phyloP scores from a whole-genome alignment of 2,797 vertebrate genomes.

The Delichon dasypus region DNA sequence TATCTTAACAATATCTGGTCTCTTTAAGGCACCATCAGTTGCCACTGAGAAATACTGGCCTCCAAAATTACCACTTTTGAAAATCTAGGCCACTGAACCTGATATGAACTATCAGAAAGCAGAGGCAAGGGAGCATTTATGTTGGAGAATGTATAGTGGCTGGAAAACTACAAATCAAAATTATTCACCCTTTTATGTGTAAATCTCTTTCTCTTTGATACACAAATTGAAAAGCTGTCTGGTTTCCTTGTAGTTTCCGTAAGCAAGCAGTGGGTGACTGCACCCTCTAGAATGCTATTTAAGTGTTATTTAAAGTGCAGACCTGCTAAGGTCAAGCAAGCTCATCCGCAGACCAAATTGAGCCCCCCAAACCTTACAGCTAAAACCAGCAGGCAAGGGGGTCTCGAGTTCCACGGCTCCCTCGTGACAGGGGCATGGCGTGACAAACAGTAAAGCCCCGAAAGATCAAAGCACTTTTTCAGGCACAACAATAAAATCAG shows the following conservation, averaged over 20 bases:
- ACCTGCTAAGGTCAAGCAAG: slow-evolving; percentile 22
- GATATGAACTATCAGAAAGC: slow-evolving; percentile 32
- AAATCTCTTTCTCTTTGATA: slow-evolving; percentile 57
- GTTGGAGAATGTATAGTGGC: background rate
- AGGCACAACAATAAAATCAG: background rate
- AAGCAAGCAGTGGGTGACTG: background rate
- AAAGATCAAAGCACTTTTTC: slow-evolving; percentile 7
- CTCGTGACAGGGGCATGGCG: accelerated
- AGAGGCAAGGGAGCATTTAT: slow-evolving; percentile 31
- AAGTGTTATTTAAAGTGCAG: slow-evolving; percentile 37
- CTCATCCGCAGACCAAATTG: slow-evolving; percentile 35
- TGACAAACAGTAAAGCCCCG: background rate
- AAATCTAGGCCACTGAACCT: slow-evolving; percentile 36
- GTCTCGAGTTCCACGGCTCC: background rate
- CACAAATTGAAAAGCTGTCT: slow-evolving; percentile 67
- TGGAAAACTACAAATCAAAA: slow-evolving; percentile 62
- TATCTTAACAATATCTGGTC: background rate
- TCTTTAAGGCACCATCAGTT: background rate
- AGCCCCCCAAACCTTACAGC: background rate
- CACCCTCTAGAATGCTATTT: slow-evolving; percentile 35
- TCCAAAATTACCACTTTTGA: background rate
- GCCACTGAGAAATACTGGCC: background rate
- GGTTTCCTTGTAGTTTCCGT: slow-evolving; percentile 44
- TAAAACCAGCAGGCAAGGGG: background rate
- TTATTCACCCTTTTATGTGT: slow-evolving; percentile 58